Percentiles rank a stretch among this genome's conserved stretches.
Evolutionary conservation across 2,113 vertebrate genomes (phyloP).

Genomic region (Chaetorhynchus papuensis): DNA sequence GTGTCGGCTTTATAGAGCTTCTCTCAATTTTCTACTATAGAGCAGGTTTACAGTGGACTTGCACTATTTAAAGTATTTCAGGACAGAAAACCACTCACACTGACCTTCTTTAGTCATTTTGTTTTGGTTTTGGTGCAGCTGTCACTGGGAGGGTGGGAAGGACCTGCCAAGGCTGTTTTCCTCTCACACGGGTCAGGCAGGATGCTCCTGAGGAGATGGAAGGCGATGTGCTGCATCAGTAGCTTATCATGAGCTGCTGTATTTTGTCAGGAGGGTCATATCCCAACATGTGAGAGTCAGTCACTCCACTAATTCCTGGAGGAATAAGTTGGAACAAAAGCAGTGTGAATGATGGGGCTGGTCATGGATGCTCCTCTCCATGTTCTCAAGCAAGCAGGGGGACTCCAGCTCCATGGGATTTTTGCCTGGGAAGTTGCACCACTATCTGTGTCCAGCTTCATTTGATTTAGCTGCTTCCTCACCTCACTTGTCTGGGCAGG

Average conservation of each 20-base stretch:
- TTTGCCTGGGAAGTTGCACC: not conserved
- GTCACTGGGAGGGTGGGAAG: not conserved
- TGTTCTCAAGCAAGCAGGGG: not conserved
- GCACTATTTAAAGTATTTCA: not conserved
- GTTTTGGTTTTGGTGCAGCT: not conserved
- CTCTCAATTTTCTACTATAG: not conserved
- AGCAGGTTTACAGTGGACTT: not conserved
- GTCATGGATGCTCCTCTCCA: not conserved
- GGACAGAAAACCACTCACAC: not conserved
- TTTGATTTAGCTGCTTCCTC: fast-evolving
- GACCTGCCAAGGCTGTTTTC: not conserved
- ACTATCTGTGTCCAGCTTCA: not conserved
- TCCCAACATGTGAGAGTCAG: not conserved
- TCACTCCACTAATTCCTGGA: not conserved
- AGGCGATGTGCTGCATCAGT: not conserved
- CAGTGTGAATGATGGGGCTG: not conserved
- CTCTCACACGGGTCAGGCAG: not conserved
- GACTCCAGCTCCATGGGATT: fast-evolving
- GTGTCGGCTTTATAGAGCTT: not conserved
- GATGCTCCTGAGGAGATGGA: too few relatives aligned
- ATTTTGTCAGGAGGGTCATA: not conserved
- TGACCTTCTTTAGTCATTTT: not conserved
- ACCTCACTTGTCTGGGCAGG: not conserved
- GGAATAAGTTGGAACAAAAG: not conserved
- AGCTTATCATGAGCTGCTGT: not conserved